Base-by-base conservation (phyloP, 2,113 vertebrate species). In the Marcusenius ussheri region DNA sequence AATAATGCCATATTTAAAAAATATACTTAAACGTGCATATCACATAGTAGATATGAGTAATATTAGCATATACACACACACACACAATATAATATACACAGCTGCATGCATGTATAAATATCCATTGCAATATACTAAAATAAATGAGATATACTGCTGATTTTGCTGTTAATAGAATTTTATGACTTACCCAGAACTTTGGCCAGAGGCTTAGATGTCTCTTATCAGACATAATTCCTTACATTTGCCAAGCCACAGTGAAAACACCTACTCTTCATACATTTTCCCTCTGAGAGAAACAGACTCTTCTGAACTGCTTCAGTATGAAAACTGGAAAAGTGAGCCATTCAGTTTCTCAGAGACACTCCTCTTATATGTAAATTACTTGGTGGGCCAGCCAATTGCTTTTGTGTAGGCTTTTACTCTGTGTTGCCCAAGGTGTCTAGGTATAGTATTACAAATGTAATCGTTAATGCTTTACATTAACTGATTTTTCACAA, bases 311-410 rank as follows among this genome's bases (percentile, higher is more conserved):
- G 92, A 66, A 56, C 56, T 13, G n/a, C 92, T 91, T 90, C 92
- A 93, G 91, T 88, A 21, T 94, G 92, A 95, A 93, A 93, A 92
- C 93, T 95, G 93, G 94, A 94, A 92, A 92, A 95, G 93, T 94
- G 94, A 95, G 95, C 95, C 95, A 95, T 94, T 93, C 92, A 91
- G 91, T 83, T 51, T 47, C 89, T 91, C 93, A 90, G 92, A 93
- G 94, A 93, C 95, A 95, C 95, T 92, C 95, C 95, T 87, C 89
- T 93, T 66, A 4, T 90, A 96, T 96, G 94, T 94, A 95, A 94
- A 95, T 95, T 50, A 92, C 27, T 46, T 90, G 86, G 47, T 0
- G 24, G 89, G 42, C 42, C 62, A 91, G 90, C 95, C 95, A 96
- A 95, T 95, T 90, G 93, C 92, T 91, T 90, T 42, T 49, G 47